A percentile compares a stretch with the other conserved stretches of the same genome.
Conservation (phyloP, 2,113 vertebrate genomes). For the Orientallactaga bullata region DNA sequence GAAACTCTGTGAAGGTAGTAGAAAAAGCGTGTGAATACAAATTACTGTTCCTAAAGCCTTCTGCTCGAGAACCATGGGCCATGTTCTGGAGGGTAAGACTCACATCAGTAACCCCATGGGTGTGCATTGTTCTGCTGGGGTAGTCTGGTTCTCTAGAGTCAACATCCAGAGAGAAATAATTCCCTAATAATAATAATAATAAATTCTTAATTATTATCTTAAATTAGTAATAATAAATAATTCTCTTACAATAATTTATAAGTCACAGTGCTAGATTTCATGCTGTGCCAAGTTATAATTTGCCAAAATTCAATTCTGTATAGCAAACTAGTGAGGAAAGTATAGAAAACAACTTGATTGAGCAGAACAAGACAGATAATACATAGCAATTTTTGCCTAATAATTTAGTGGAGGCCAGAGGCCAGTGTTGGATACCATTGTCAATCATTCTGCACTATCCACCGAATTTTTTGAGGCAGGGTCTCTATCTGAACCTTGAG, state of each 20-base stretch:
- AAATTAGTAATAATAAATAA: too few relatives aligned
- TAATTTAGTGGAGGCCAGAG: neutral
- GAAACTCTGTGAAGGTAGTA: neutral
- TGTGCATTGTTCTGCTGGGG: neutral
- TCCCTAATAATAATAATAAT: too few relatives aligned
- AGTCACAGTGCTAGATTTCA: neutral
- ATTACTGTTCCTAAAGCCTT: neutral
- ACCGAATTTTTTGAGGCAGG: too few relatives aligned
- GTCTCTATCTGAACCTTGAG: too few relatives aligned
- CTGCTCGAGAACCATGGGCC: neutral
- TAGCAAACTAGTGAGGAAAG: neutral
- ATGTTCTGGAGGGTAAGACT: accelerated
- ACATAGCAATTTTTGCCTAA: neutral
- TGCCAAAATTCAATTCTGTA: neutral
- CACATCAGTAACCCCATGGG: accelerated
- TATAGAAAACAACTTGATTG: neutral
- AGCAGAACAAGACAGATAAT: neutral
- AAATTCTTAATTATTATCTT: too few relatives aligned
- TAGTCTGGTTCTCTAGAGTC: neutral
- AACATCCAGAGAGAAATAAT: neutral
- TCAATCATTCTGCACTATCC: too few relatives aligned
- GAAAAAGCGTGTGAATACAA: neutral
- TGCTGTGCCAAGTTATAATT: neutral
- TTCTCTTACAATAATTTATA: conserved; percentile 28
- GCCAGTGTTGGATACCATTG: too few relatives aligned